Percentiles rank a stretch among this genome's conserved stretches.
phyloP scores from a whole-genome alignment of 2,888 invertebrate genomes.

The Agelastica alni region DNA sequence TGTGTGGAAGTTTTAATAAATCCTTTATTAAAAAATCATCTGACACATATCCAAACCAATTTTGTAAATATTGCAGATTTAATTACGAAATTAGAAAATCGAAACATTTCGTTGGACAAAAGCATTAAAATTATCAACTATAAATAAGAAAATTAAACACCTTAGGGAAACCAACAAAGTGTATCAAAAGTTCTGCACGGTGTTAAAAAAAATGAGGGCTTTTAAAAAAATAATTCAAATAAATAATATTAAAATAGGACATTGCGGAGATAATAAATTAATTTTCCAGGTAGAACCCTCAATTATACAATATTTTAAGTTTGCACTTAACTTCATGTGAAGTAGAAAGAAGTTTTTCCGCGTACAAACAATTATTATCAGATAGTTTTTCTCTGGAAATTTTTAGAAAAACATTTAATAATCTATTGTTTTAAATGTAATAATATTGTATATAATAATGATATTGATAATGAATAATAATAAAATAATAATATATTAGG shows the following conservation, averaged over 20 bases:
- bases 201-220: not conserved
- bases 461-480: too few relatives aligned
- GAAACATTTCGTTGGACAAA: not conserved
- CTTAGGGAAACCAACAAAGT: too few relatives aligned
- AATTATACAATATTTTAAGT: not conserved
- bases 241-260: not conserved
- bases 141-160: not conserved
- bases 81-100: not conserved
- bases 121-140: not conserved
- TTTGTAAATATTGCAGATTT: not conserved
- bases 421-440: too few relatives aligned
- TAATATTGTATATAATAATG: too few relatives aligned
- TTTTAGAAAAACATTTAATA: too few relatives aligned
- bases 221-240: not conserved
- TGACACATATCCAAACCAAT: not conserved
- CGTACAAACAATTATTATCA: too few relatives aligned
- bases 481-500: too few relatives aligned
- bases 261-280: not conserved
- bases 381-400: too few relatives aligned
- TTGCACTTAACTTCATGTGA: too few relatives aligned
- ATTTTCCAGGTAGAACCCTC: not conserved
- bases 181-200: not conserved
- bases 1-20: not conserved
- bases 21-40: not conserved
- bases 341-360: too few relatives aligned